Conservation (phyloP, 2,888 invertebrate species). For the Parochlus steinenii region DNA sequence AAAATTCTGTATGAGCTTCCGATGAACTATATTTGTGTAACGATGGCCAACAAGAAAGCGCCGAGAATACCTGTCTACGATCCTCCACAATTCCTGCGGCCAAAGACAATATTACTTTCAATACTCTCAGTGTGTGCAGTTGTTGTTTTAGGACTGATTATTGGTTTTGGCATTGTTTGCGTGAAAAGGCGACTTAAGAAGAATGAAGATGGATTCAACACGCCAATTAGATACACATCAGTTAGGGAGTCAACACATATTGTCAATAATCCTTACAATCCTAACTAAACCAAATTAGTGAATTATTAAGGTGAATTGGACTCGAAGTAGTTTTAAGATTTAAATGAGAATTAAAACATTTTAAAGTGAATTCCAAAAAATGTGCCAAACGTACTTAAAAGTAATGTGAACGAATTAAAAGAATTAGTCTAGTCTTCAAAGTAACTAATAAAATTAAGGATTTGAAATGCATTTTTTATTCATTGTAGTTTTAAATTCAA, state of each 20-base stretch:
- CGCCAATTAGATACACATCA: constrained; percentile 17
- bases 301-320: too few relatives aligned
- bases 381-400: too few relatives aligned
- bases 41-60: constrained; percentile 1
- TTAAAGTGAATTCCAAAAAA: too few relatives aligned
- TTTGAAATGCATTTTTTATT: too few relatives aligned
- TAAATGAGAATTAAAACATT: too few relatives aligned
- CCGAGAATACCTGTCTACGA: constrained; percentile 21
- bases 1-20: constrained; percentile 22
- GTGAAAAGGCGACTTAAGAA: constrained; percentile 12
- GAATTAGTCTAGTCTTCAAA: too few relatives aligned
- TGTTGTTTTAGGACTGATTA: constrained; percentile 23
- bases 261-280: constrained; percentile 4
- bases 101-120: constrained; percentile 25
- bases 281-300: too few relatives aligned
- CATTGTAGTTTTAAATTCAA: too few relatives aligned
- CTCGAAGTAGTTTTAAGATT: too few relatives aligned
- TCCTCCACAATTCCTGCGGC: constrained; percentile 26
- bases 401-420: too few relatives aligned
- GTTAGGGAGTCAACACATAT: constrained; percentile 15
- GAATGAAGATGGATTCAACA: constrained; percentile 12
- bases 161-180: constrained; percentile 24
- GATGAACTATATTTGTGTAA: constrained; percentile 11
- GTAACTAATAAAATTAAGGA: too few relatives aligned
- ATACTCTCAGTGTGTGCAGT: constrained; percentile 24